Evolutionary conservation across 2,888 invertebrate species (phyloP).

Genomic region (Ophonus ardosiacus): DNA sequence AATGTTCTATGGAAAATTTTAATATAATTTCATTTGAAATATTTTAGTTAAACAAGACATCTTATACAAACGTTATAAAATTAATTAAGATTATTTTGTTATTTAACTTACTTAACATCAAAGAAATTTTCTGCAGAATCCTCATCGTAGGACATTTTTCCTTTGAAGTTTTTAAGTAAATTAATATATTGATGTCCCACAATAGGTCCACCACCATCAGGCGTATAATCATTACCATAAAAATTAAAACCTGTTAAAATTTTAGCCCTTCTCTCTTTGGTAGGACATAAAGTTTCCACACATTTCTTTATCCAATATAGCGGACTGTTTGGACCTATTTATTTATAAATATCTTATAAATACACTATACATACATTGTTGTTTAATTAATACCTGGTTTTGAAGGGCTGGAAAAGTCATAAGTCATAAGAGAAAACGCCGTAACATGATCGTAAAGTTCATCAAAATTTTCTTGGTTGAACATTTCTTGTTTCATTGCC

Average conservation of each 20-base stretch:
- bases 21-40: too few species aligned
- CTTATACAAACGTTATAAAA: too few species aligned
- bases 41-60: too few species aligned
- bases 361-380: constrained; percentile 8
- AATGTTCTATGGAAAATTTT: too few species aligned
- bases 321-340: constrained; percentile 91
- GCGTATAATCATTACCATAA: constrained; percentile 93
- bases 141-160: constrained; percentile 87
- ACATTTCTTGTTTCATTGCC: constrained; percentile 82
- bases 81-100: constrained; percentile 25
- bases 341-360: background rate
- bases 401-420: constrained; percentile 92
- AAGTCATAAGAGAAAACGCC: constrained; percentile 97
- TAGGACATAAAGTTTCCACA: constrained; percentile 85
- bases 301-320: constrained; percentile 88
- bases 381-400: constrained; percentile 81
- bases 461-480: constrained; percentile 86
- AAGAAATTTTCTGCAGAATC: constrained; percentile 90
- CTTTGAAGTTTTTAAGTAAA: constrained; percentile 85
- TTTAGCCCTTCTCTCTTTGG: constrained; percentile 82
- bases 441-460: constrained; percentile 86
- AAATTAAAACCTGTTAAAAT: constrained; percentile 94
- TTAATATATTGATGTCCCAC: constrained; percentile 88
- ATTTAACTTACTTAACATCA: constrained; percentile 87
- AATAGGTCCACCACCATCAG: constrained; percentile 90